Evolutionary conservation across 2,113 vertebrate genomes (phyloP).

Genomic region (Phycodurus eques): DNA sequence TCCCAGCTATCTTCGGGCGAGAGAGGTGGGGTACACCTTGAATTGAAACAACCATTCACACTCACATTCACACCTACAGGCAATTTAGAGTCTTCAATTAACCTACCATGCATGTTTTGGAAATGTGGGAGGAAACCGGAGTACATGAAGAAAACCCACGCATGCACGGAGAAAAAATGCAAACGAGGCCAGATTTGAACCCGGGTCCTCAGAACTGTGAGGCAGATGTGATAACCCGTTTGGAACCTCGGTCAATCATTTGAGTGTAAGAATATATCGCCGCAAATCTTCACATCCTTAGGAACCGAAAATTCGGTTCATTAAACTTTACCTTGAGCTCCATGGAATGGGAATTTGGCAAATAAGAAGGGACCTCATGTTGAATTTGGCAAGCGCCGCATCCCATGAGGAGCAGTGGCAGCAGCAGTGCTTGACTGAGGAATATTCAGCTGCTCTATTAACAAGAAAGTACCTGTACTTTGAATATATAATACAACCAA

Average conservation of each 20-base stretch:
- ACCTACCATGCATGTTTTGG: no score
- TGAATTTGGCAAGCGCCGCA: slow-evolving; percentile 49
- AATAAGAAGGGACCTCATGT: slow-evolving; percentile 41
- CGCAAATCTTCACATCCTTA: slow-evolving; percentile 20
- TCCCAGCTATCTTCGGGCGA: no score
- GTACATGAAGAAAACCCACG: no score
- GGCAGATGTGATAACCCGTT: no score
- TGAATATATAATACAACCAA: background rate
- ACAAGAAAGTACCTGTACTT: slow-evolving; percentile 34
- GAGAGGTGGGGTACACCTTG: no score
- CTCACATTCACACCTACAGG: no score
- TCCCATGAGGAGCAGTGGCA: slow-evolving; percentile 46
- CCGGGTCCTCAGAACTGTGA: no score
- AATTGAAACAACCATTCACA: no score
- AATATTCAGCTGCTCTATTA: slow-evolving; percentile 42
- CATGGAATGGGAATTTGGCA: slow-evolving; percentile 33
- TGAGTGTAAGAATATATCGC: slow-evolving; percentile 15
- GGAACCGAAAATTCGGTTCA: slow-evolving; percentile 48
- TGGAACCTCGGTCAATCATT: slow-evolving; percentile 36
- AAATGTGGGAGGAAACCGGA: no score
- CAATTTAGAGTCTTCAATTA: no score
- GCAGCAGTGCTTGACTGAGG: slow-evolving; percentile 50
- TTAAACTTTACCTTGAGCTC: slow-evolving; percentile 49
- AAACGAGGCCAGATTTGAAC: no score
- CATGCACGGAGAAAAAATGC: no score